Evolutionary conservation across 1,140 invertebrate genomes (phyloP).

Genomic region (Aphaenogaster ashmeadi): DNA sequence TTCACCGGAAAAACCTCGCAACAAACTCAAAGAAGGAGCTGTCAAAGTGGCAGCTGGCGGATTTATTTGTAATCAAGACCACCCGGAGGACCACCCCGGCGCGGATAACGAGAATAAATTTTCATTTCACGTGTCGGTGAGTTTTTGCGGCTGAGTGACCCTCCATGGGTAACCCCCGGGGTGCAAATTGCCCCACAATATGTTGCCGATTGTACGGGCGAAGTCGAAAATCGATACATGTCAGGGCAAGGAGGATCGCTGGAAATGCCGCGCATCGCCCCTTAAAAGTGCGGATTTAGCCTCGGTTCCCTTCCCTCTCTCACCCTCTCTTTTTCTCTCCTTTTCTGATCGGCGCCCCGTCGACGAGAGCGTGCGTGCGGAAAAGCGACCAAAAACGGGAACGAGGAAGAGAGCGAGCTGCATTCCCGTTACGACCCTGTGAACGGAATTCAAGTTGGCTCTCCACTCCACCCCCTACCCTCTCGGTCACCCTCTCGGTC

Average conservation of each 20-base stretch:
- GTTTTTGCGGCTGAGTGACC: constrained; percentile 72
- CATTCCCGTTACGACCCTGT: neutral
- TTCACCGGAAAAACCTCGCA: constrained; percentile 24
- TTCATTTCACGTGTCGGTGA: constrained; percentile 78
- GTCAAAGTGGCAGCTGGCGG: constrained; percentile 64
- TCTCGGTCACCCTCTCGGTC: neutral
- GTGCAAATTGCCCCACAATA: constrained; percentile 80
- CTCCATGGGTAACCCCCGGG: constrained; percentile 58
- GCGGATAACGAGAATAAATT: constrained; percentile 70
- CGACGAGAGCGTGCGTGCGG: constrained; percentile 10
- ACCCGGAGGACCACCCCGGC: neutral
- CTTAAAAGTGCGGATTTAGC: constrained; percentile 56
- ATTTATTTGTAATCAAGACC: constrained; percentile 62
- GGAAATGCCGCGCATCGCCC: constrained; percentile 33
- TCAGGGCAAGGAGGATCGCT: constrained; percentile 26
- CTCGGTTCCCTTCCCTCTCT: neutral
- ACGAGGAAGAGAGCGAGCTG: constrained; percentile 1
- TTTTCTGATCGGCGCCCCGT: neutral
- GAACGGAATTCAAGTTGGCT: constrained; percentile 52
- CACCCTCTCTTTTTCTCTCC: neutral
- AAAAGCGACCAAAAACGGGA: neutral
- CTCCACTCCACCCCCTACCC: constrained; percentile 7
- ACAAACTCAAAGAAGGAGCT: constrained; percentile 44
- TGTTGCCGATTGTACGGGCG: constrained; percentile 76
- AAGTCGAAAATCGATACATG: constrained; percentile 73